Evolutionary conservation across 2,888 invertebrate species (phyloP), one percentile per base, ranked within the genome.

Genomic region (Caenorhabditis becei): DNA sequence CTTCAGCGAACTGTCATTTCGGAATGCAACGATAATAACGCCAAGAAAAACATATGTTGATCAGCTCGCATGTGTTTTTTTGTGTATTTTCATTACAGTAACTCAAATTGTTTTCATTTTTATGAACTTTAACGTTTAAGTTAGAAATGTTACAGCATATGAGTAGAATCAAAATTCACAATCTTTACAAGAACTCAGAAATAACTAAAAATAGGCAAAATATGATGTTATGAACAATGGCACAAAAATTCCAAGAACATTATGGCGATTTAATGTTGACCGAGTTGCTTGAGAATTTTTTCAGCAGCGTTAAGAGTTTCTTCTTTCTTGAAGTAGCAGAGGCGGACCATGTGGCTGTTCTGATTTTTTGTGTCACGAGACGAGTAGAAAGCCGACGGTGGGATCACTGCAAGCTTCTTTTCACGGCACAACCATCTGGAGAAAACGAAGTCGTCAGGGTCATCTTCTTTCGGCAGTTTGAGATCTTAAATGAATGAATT

Each of bases 381-480:
- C 20, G 94, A 94, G 92, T 97, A 99, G 93, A 99, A 99, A 0
- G 96, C 97, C 54, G 95, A 95, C 0, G 96, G 95, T 1, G 98
- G 99, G 84, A 99, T 98, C 11, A 96, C 95, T 87, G 97, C 95
- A 20, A 99, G 93, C 53, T 97, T 96, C 88, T 92, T 94, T 89
- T 96, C 95, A 91, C 95, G 96, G 0, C 95, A 95, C 94, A 99
- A 94, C 95, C 97, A 98, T 92, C 97, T 96, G 0, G 96, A 96
- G 92, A 99, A 98, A 85, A 94, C 94, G 91, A 96, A 97, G 92
- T 99, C 99, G 83, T 91, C 91, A 1, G 92, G 90, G 67, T 91
- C 90, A 14, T 88, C 83, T 7, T 61, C 66, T 1, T 59, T 35
- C 23, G 66, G 24, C 1, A 75, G 66, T 4, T 66, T 66, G 24